Base-by-base conservation (phyloP, 2,888 invertebrate species). In the Drosophila bunnanda region DNA sequence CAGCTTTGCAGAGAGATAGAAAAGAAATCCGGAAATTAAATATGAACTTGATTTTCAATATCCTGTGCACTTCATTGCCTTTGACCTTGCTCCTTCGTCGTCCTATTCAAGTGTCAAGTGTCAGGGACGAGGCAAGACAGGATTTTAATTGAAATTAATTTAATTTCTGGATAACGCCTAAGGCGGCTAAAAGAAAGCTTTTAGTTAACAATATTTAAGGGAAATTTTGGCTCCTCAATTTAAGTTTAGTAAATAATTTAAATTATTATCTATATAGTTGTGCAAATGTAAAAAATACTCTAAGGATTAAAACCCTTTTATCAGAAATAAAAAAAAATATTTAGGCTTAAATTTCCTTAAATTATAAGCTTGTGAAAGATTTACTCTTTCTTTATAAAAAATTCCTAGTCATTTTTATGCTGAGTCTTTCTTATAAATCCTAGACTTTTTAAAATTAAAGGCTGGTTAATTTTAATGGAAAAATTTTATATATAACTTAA, bases 11-110 rank as follows among this genome's bases (percentile, higher is more conserved):
- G 30, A 30, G 10, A 4, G 30, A 17, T 22, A 15, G 17, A 17
- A 48, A 12, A 43, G 5, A 44, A 48, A 48, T 48, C 30, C 48
- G 48, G 48, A 48, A 17, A 48, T 48, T 48, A 48, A 48, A 48
- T 30, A 13, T 30, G 48, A 48, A 30, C 48, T 48, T 48, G 48
- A 48, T 17, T 48, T 48, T 17, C 30, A 48, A 48, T 48, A 48
- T 48, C 48, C 48, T 48, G 48, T 17, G 12, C 7, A n/a, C 17
- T 30, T 17, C 25, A n/a, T 46, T 28, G 17, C 12, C 48, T 48
- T 7, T 30, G 48, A 48, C 48, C 48, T 28, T 48, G 43, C 17
- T 12, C 13, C 48, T 12, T 7, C 46, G 28, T 17, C 30, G 28
- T 17, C 44, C 17, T 48, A 17, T 4, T 25, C 30, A 30, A 48